Percentiles rank a stretch among this genome's conserved stretches.
Evolutionary conservation across 2,797 vertebrate species (phyloP).

Genomic region (Zenarchopterus dispar): DNA sequence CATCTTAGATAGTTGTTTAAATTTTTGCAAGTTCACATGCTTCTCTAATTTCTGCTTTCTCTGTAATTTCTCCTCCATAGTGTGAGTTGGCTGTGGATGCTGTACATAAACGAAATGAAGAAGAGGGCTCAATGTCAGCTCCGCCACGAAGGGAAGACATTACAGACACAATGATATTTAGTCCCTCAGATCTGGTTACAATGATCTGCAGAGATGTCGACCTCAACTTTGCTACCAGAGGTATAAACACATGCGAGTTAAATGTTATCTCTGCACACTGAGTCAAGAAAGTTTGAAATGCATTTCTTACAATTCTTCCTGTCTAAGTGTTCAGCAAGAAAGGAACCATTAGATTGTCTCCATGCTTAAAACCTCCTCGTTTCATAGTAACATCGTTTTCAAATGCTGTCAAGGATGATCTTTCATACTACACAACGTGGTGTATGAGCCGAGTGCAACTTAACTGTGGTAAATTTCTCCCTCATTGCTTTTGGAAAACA

Average conservation of each 20-base stretch:
- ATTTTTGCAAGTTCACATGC: no score
- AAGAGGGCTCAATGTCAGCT: conserved; percentile 65
- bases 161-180: conserved; percentile 94
- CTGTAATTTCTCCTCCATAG: conserved; percentile 62
- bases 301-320: not conserved
- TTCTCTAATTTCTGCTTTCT: conserved; percentile 1
- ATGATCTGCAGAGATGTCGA: conserved; percentile 93
- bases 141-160: conserved; percentile 90
- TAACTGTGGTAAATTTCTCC: not conserved
- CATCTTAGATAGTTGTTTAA: no score
- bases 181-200: conserved; percentile 87
- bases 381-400: not conserved
- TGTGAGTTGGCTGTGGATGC: conserved; percentile 94
- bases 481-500: not conserved
- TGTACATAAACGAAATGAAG: conserved; percentile 83
- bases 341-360: no score
- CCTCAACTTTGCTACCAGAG: conserved; percentile 92
- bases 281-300: not conserved
- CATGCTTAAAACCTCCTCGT: no score
- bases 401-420: no score
- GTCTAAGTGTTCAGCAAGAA: no score
- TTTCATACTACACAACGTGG: not conserved
- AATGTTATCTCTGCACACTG: not conserved
- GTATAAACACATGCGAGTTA: conserved; percentile 62
- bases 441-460: not conserved